These are phyloP conservation scores for Heliconius aoede DNA, from an alignment of 2,888 invertebrate genomes.

Conservation along the genomic window DNA sequence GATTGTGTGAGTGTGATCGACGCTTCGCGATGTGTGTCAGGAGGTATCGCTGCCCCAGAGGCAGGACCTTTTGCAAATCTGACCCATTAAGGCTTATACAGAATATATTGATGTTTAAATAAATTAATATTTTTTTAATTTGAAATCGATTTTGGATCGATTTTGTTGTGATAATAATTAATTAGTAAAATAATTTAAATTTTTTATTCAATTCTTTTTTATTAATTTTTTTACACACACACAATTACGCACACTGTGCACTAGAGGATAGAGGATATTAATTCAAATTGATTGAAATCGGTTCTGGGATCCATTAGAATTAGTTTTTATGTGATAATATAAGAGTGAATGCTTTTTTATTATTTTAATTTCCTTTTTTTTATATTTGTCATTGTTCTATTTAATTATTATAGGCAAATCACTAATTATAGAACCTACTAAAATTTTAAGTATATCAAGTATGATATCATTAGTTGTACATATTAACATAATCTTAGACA, in stretches of 20 bases:
- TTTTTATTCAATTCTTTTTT: too few relatives aligned
- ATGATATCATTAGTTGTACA: neutral
- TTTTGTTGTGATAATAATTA: neutral
- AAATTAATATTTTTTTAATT: neutral
- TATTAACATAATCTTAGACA: neutral
- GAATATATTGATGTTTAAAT: conserved; percentile 84
- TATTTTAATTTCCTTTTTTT: too few relatives aligned
- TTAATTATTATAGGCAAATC: too few relatives aligned
- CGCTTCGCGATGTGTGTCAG: conserved; percentile 91
- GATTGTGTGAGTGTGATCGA: conserved; percentile 93
- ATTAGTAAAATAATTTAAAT: too few relatives aligned
- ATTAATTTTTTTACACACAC: conserved; percentile 71
- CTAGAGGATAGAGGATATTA: conserved; percentile 81
- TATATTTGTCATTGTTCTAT: too few relatives aligned
- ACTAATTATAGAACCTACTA: too few relatives aligned
- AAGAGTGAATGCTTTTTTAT: too few relatives aligned
- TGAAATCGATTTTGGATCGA: neutral
- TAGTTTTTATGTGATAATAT: neutral
- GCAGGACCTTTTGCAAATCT: conserved; percentile 88
- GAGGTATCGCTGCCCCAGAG: conserved; percentile 88
- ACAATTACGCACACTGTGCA: conserved; percentile 87
- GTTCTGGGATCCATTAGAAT: neutral
- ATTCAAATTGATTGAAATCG: conserved; percentile 57
- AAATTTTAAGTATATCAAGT: neutral
- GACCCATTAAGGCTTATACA: conserved; percentile 89